These are phyloP conservation scores for Numenius arquata DNA, from an alignment of 2,113 vertebrate genomes.

Conservation along the genomic window DNA sequence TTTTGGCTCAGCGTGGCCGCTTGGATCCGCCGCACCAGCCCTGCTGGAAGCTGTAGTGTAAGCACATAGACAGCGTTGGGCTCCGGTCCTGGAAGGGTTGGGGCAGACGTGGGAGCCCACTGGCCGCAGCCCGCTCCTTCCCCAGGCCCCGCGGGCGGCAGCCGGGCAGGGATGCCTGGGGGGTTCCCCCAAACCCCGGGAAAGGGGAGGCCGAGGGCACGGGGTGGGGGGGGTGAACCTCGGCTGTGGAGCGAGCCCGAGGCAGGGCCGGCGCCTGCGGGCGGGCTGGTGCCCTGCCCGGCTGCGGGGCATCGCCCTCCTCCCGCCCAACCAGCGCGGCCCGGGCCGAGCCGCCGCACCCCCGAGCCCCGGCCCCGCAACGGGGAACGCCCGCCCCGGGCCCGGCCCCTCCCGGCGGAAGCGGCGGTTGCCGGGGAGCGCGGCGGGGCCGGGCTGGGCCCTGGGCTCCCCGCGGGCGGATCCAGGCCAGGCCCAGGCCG, in stretches of 20 bases:
- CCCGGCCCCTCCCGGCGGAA: background rate
- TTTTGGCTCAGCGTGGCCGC: background rate
- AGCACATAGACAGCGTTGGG: fast-evolving
- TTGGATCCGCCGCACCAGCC: background rate
- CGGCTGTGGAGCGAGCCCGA: background rate
- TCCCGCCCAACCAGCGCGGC: background rate
- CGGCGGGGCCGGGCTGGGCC: too few species aligned
- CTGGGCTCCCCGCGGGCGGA: background rate
- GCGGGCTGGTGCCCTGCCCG: too few species aligned
- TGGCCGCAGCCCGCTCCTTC: background rate
- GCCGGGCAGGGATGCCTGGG: background rate
- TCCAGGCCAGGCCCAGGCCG: background rate
- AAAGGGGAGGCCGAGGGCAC: background rate
- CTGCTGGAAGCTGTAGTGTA: background rate
- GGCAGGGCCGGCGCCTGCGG: background rate
- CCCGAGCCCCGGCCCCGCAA: too few species aligned
- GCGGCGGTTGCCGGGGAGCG: background rate
- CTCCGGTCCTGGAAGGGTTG: background rate
- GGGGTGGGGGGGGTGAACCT: background rate
- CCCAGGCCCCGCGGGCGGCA: background rate
- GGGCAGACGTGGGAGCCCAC: background rate
- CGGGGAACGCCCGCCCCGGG: background rate
- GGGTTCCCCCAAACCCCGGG: background rate
- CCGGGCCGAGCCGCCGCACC: background rate
- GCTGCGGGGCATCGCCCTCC: background rate